Percentiles rank a stretch among this genome's conserved stretches.
phyloP scores from a whole-genome alignment of 2,113 vertebrate species.

The Dendrocopos noguchii region DNA sequence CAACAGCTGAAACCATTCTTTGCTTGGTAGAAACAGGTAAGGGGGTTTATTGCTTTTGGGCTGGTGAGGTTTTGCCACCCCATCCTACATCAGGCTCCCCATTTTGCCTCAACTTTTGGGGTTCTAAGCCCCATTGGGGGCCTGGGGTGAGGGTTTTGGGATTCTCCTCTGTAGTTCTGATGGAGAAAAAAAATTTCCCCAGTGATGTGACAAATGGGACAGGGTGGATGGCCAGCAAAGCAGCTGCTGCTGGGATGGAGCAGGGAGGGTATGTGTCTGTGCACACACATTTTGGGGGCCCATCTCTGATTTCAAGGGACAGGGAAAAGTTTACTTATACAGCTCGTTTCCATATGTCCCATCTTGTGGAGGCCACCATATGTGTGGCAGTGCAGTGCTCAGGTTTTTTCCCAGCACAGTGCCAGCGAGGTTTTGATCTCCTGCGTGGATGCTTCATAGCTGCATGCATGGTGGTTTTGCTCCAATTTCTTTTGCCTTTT shows the following conservation, averaged over 20 bases:
- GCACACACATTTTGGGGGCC: background rate
- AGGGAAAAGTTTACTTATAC: conserved; percentile 23
- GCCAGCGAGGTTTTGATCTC: background rate
- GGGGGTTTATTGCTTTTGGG: background rate
- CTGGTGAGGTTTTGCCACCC: fast-evolving
- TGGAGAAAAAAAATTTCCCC: background rate
- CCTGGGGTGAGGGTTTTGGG: fast-evolving
- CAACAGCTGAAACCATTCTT: background rate
- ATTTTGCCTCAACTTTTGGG: background rate
- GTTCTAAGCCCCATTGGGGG: fast-evolving
- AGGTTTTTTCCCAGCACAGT: background rate
- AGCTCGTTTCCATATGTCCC: conserved; percentile 36
- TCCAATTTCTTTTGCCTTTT: fast-evolving
- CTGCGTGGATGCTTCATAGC: background rate
- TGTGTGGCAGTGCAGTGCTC: background rate
- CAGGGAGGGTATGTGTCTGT: background rate
- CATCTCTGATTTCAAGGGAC: background rate
- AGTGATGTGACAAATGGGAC: fast-evolving
- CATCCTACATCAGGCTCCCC: background rate
- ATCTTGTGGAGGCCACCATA: background rate
- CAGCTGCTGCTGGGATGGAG: background rate
- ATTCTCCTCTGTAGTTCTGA: fast-evolving
- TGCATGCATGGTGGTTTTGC: background rate
- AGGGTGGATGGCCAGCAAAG: fast-evolving
- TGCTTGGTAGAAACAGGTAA: background rate